phyloP scores from a whole-genome alignment of 2,888 invertebrate genomes.

The Psylliodes chrysocephalus region DNA sequence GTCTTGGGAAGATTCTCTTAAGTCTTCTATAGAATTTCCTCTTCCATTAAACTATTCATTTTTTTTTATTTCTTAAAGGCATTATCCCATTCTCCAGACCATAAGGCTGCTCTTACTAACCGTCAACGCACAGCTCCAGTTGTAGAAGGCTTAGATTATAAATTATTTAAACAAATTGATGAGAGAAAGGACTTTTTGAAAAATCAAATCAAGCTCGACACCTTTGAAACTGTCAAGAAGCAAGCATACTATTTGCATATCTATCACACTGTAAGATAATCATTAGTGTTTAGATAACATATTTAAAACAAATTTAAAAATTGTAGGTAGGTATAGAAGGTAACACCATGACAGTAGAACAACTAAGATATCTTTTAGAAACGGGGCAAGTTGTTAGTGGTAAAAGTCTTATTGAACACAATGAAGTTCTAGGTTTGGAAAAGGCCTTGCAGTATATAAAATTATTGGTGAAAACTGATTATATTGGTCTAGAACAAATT shows the following conservation, averaged over 20 bases:
- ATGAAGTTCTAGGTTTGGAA: conserved; percentile 95
- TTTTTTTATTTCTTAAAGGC: no score
- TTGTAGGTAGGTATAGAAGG: conserved; percentile 88
- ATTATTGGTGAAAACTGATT: conserved; percentile 79
- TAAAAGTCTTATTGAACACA: conserved; percentile 95
- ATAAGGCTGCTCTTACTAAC: conserved; percentile 82
- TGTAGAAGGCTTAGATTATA: conserved; percentile 89
- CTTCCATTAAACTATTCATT: no score
- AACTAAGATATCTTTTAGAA: conserved; percentile 91
- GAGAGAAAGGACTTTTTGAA: conserved; percentile 84
- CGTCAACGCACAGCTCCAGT: conserved; percentile 86
- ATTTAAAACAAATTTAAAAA: conserved; percentile 18
- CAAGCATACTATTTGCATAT: conserved; percentile 97
- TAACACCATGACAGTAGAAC: conserved; percentile 93
- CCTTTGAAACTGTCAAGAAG: conserved; percentile 87
- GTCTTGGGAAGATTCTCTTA: no score
- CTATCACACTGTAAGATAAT: conserved; percentile 81
- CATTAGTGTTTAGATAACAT: neutral
- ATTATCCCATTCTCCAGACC: conserved; percentile 83
- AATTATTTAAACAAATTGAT: conserved; percentile 82
- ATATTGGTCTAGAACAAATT: conserved; percentile 85
- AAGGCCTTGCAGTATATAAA: conserved; percentile 94
- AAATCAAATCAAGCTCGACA: conserved; percentile 80
- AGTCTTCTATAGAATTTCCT: no score
- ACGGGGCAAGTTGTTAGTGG: conserved; percentile 87